A percentile compares a stretch with the other conserved stretches of the same genome.
phyloP scores from a whole-genome alignment of 2,113 vertebrate species.

The Hippocampus comes region DNA sequence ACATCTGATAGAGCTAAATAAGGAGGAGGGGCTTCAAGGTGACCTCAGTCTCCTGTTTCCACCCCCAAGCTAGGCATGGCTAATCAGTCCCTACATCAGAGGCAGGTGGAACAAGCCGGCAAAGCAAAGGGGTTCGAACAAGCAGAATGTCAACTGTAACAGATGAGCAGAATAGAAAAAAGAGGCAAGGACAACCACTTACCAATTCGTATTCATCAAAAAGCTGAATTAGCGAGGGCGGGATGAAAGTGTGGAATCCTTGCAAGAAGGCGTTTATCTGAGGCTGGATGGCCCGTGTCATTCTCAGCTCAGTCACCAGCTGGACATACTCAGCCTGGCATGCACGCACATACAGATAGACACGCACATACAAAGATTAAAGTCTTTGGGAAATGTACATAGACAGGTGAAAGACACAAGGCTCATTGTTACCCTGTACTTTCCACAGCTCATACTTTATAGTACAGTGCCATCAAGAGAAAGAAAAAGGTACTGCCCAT shows the following conservation, averaged over 20 bases:
- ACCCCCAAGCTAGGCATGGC: conserved; percentile 13
- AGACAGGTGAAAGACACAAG: conserved; percentile 6
- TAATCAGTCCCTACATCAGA: conserved; percentile 43
- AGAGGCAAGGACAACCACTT: conserved; percentile 53
- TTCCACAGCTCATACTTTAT: conserved; percentile 3
- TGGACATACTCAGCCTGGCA: conserved; percentile 96
- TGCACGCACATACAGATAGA: conserved; percentile 8
- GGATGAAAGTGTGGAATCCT: conserved; percentile 98
- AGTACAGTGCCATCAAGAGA: conserved; percentile 41
- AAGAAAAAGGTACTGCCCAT: neutral
- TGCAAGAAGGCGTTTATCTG: conserved; percentile 97
- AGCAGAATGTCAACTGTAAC: conserved; percentile 5
- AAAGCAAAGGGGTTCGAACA: neutral
- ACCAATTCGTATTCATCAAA: conserved; percentile 99
- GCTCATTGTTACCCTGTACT: neutral
- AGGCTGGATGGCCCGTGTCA: conserved; percentile 98
- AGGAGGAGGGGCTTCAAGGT: conserved; percentile 40
- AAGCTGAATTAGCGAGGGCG: conserved; percentile 91
- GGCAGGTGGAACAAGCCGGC: conserved; percentile 1
- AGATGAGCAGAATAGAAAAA: neutral
- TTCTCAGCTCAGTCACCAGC: conserved; percentile 95
- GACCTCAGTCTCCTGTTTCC: conserved; percentile 11
- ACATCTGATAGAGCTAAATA: conserved; percentile 13
- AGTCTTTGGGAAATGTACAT: conserved; percentile 16
- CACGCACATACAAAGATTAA: conserved; percentile 18